A percentile compares a stretch with the other conserved stretches of the same genome.
Conservation (phyloP, 2,888 invertebrate genomes). For the Sphaeridia pumilis region DNA sequence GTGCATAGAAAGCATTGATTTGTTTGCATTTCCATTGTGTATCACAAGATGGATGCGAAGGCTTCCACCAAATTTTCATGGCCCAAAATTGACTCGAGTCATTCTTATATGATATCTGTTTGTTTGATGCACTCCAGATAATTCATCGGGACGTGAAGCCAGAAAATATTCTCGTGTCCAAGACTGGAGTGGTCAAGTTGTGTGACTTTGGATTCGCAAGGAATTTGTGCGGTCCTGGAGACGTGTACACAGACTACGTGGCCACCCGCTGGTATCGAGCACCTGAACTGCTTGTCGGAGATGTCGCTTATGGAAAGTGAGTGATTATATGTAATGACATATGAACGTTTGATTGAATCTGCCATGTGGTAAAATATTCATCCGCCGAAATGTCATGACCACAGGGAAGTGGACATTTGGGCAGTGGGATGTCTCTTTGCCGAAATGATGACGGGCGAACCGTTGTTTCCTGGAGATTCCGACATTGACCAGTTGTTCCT, state of each 20-base stretch:
- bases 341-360: no score
- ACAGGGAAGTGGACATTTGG: slow-evolving; percentile 70
- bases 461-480: slow-evolving; percentile 76
- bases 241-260: slow-evolving; percentile 78
- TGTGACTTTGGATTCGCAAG: slow-evolving; percentile 85
- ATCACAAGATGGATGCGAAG: no score
- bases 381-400: no score
- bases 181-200: slow-evolving; percentile 69
- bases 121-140: slow-evolving; percentile 46
- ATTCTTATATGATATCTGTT: no score
- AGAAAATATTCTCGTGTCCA: slow-evolving; percentile 73
- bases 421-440: slow-evolving; percentile 64
- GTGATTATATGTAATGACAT: slow-evolving; percentile 12
- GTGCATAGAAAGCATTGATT: no score
- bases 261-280: slow-evolving; percentile 83
- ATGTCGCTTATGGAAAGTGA: slow-evolving; percentile 35
- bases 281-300: slow-evolving; percentile 71
- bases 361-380: no score
- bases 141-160: slow-evolving; percentile 83
- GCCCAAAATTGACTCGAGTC: no score
- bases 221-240: slow-evolving; percentile 49
- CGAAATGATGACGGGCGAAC: slow-evolving; percentile 77
- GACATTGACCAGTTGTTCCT: slow-evolving; percentile 78
- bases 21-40: no score
- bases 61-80: no score